These are phyloP conservation scores for Coelopa pilipes DNA, from an alignment of 2,888 invertebrate species.

Conservation along the genomic window DNA sequence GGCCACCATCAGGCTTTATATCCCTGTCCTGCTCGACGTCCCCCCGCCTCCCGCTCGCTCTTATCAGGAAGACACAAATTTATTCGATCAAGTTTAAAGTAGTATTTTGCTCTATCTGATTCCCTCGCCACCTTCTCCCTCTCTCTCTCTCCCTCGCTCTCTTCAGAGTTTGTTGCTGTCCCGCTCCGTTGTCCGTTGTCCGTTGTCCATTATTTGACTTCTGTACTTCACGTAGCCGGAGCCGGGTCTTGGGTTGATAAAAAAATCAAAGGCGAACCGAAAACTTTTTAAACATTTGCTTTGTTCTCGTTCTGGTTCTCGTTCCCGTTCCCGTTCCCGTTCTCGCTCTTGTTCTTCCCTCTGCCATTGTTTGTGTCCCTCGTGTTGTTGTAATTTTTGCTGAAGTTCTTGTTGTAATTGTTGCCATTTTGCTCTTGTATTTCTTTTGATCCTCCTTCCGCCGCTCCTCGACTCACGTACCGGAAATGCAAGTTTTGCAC, in stretches of 20 bases:
- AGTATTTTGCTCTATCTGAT: neutral
- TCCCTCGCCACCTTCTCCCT: slow-evolving; percentile 1
- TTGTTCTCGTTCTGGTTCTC: slow-evolving; percentile 17
- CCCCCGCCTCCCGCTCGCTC: no score
- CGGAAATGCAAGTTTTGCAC: slow-evolving; percentile 64
- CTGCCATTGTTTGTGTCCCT: slow-evolving; percentile 5
- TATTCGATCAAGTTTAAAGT: no score
- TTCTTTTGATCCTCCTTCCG: neutral
- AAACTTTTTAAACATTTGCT: slow-evolving; percentile 31
- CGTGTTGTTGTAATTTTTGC: slow-evolving; percentile 2
- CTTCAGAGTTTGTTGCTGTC: neutral
- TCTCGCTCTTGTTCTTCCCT: slow-evolving; percentile 4
- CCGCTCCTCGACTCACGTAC: slow-evolving; percentile 49
- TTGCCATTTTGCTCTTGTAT: neutral
- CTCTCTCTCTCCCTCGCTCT: neutral
- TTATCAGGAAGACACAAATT: no score
- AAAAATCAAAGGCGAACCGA: neutral
- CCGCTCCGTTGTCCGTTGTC: neutral
- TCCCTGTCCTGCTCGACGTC: no score
- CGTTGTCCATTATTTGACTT: slow-evolving; percentile 10
- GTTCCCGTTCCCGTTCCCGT: slow-evolving; percentile 13
- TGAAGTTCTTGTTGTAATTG: neutral
- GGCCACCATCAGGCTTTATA: no score
- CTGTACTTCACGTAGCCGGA: neutral
- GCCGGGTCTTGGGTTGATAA: slow-evolving; percentile 22